phyloP scores from a whole-genome alignment of 1,140 invertebrate genomes.

The Drosophila pseudoananassae region DNA sequence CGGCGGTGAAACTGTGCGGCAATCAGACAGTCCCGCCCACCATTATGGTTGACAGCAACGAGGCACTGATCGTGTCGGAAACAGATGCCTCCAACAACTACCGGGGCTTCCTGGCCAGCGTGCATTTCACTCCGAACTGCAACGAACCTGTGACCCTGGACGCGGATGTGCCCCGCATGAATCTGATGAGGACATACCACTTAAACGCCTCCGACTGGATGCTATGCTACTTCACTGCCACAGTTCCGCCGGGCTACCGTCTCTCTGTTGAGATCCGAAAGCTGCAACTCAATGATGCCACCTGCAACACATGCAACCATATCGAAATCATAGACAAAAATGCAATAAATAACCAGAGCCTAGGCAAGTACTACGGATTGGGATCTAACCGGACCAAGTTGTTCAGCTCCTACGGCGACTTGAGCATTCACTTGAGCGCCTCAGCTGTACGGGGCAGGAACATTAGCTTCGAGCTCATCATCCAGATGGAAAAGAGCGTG shows the following conservation, averaged over 20 bases:
- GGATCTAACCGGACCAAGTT: slow-evolving; percentile 85
- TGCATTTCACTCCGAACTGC: slow-evolving; percentile 88
- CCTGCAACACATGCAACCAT: slow-evolving; percentile 85
- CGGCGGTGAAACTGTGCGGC: slow-evolving; percentile 87
- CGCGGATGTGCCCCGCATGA: slow-evolving; percentile 44
- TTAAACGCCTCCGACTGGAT: slow-evolving; percentile 76
- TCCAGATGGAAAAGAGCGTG: slow-evolving; percentile 85
- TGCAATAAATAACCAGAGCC: slow-evolving; percentile 85
- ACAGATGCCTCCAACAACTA: slow-evolving; percentile 83
- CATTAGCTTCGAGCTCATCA: slow-evolving; percentile 86
- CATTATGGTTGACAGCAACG: slow-evolving; percentile 86
- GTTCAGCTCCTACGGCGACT: slow-evolving; percentile 85
- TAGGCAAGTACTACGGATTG: slow-evolving; percentile 86
- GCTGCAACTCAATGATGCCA: slow-evolving; percentile 84
- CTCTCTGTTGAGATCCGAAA: slow-evolving; percentile 86
- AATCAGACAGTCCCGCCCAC: slow-evolving; percentile 85
- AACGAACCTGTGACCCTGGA: slow-evolving; percentile 63
- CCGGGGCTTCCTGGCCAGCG: slow-evolving; percentile 86
- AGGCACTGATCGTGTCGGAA: slow-evolving; percentile 86
- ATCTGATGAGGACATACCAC: slow-evolving; percentile 50
- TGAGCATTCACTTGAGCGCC: slow-evolving; percentile 86
- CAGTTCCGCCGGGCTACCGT: slow-evolving; percentile 73
- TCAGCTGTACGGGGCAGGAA: slow-evolving; percentile 84
- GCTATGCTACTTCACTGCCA: slow-evolving; percentile 85
- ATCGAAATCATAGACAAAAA: slow-evolving; percentile 89